Conservation (phyloP, 2,888 invertebrate species). For the Drosophila putrida region DNA sequence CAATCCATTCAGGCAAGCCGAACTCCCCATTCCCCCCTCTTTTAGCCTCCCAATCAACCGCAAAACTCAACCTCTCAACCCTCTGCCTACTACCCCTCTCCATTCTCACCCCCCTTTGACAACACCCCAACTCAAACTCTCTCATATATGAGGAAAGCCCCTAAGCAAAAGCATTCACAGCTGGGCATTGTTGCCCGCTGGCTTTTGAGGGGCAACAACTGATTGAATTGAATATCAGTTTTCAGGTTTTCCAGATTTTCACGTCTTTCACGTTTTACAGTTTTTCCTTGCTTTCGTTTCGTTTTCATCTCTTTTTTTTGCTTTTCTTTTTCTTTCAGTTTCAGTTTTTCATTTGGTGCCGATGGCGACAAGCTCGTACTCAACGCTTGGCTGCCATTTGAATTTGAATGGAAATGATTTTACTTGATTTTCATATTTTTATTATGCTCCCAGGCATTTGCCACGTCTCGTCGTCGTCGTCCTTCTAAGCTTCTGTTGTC, state of each 20-base stretch:
- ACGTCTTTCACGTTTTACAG: conserved; percentile 16
- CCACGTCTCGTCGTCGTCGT: conserved; percentile 23
- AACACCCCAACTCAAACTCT: neutral
- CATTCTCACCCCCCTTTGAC: neutral
- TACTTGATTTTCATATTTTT: conserved; percentile 79
- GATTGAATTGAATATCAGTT: conserved; percentile 80
- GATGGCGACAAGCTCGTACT: conserved; percentile 32
- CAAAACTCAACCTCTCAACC: conserved; percentile 1
- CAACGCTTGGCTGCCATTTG: conserved; percentile 61
- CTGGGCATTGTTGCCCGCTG: conserved; percentile 56
- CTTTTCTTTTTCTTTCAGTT: conserved; percentile 10
- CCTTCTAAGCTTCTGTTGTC: conserved; percentile 22
- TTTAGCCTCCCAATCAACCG: too few relatives aligned
- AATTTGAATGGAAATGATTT: conserved; percentile 79
- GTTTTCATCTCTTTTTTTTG: neutral
- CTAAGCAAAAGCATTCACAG: conserved; percentile 43
- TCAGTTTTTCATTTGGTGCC: conserved; percentile 21
- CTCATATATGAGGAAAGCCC: conserved; percentile 6
- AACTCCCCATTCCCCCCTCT: neutral
- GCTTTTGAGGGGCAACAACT: conserved; percentile 50
- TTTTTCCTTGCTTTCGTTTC: neutral
- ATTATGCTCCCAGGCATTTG: conserved; percentile 55
- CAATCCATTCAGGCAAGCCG: conserved; percentile 45
- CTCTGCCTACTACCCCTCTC: neutral
- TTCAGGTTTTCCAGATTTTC: conserved; percentile 49